Percentiles rank a stretch among this genome's conserved stretches.
phyloP scores from a whole-genome alignment of 2,113 vertebrate genomes.

The Edolisoma coerulescens region DNA sequence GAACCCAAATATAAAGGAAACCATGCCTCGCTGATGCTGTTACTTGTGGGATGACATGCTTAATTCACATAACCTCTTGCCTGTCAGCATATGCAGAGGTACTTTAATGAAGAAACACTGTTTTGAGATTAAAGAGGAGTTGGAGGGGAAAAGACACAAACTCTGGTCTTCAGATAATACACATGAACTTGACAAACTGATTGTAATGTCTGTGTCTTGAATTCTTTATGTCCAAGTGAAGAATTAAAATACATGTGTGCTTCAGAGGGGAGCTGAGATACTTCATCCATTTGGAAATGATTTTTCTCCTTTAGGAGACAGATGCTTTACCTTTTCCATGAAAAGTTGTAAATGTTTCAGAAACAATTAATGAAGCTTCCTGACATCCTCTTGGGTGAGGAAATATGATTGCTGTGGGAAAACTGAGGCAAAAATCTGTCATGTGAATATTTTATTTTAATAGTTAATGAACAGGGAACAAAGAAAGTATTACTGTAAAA shows the following conservation, averaged over 20 bases:
- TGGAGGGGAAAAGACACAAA: not conserved
- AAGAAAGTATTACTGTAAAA: slow-evolving; percentile 34
- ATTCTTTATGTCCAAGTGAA: slow-evolving; percentile 22
- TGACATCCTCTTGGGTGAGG: slow-evolving; percentile 51
- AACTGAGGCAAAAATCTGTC: slow-evolving; percentile 63
- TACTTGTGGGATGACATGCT: not conserved
- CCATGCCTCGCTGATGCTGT: not conserved
- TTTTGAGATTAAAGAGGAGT: not conserved
- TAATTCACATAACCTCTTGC: not conserved
- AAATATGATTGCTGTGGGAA: slow-evolving; percentile 63
- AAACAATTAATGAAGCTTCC: slow-evolving; percentile 66
- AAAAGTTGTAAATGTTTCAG: slow-evolving; percentile 65
- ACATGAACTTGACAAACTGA: not conserved
- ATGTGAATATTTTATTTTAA: slow-evolving; percentile 62
- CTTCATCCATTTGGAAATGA: slow-evolving; percentile 35
- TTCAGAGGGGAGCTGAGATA: slow-evolving; percentile 4
- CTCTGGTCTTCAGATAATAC: not conserved
- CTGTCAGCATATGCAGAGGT: not conserved
- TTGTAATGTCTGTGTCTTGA: not conserved
- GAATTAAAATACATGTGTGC: not conserved
- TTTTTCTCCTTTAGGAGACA: slow-evolving; percentile 59
- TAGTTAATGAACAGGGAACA: slow-evolving; percentile 57
- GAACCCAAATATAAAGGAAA: not conserved
- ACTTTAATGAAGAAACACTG: not conserved
- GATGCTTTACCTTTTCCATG: slow-evolving; percentile 54